These are phyloP conservation scores for Cricetomys ansorgei DNA, from an alignment of 2,113 vertebrate species.

Conservation along the genomic window DNA sequence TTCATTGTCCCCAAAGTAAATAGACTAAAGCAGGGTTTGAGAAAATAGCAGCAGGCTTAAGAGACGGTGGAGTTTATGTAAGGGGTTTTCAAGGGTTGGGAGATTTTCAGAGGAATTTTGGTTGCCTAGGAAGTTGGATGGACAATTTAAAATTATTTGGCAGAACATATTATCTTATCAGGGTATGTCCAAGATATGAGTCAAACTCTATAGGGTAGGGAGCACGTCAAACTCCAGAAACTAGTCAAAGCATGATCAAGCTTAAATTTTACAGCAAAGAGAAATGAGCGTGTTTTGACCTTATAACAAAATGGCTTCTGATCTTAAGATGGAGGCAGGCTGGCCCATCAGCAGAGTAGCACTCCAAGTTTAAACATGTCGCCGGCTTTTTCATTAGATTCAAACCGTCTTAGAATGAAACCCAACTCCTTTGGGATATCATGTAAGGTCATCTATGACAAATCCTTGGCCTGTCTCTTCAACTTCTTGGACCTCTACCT, in stretches of 20 bases:
- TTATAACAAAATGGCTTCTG: not conserved
- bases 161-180: not conserved
- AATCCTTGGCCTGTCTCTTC: not conserved
- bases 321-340: not conserved
- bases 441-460: not conserved
- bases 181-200: not conserved
- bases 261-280: not conserved
- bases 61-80: not conserved
- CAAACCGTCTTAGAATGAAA: not conserved
- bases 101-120: not conserved
- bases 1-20: not conserved
- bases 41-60: not conserved
- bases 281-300: not conserved
- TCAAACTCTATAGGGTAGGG: not conserved
- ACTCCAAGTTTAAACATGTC: not conserved
- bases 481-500: not conserved
- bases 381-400: not conserved
- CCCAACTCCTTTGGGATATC: not conserved
- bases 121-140: not conserved
- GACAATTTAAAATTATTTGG: not conserved
- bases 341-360: not conserved
- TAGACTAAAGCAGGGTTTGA: no score
- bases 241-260: not conserved
- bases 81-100: not conserved
- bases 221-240: not conserved